Evolutionary conservation across 2,888 invertebrate genomes (phyloP), one percentile per base, ranked within the genome.

Genomic region (Drosophila colorata): DNA sequence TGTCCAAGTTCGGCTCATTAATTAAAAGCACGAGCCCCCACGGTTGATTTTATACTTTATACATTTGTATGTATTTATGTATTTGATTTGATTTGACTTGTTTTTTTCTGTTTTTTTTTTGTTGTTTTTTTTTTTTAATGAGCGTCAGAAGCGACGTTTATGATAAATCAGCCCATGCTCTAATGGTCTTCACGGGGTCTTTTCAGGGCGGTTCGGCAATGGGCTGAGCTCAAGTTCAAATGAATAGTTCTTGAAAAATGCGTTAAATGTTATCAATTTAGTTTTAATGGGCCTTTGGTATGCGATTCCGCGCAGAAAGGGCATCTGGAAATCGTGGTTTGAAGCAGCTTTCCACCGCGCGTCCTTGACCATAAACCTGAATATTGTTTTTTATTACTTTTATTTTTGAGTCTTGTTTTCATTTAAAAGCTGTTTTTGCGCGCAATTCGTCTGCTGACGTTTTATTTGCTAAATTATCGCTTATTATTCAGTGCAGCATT

Each of bases 1-100:
- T 18, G 41, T 61, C 58, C 83, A 82, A 83, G 86, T 78, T 85
- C 75, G 80, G 67, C 41, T 80, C 69, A 80, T 75, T 78, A 86
- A 85, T 86, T 85, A 75, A 82, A 83, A 78, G 78, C 82, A 83
- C 80, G 83, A 86, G 82, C 83, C 86, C 85, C 84, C 82, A 81
- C 71, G 59, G 60, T 59, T 80, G 66, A 78, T 74, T 71, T 61
- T 67, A 51, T 73, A 64, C 56, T 55, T 66, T 53, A 49, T 25
- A 43, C 46, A 55, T 49, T 16, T 13, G 18, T 18, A 25, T 20
- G 5, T 25, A 7, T 43, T 23, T 37, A 13, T 38, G 37, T 52
- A 47, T 51, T 46, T 11, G 41, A 43, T 56, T 63, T 37, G 18
- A 40, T 64, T 59, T 51, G 4, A 46, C 38, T 74, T 46, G 38